Base-by-base conservation (phyloP, 2,888 invertebrate species). In the Hoplodrina ambigua region DNA sequence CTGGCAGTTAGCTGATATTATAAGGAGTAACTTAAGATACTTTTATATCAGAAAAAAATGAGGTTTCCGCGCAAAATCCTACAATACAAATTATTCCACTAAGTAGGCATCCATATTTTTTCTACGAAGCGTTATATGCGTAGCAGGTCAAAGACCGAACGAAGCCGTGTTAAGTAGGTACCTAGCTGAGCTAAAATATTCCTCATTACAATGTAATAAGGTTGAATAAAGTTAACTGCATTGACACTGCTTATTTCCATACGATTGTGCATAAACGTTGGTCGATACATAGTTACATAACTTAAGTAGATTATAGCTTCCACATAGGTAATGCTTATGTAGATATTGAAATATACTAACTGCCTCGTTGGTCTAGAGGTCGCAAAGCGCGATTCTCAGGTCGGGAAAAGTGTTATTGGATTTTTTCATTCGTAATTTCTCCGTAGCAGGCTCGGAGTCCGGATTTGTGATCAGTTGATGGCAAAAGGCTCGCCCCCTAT, bases 201-300 rank as follows among this genome's bases (percentile, higher is more conserved):
- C 10, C 46, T 59, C 69, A 75, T 49, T 4, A 11, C n/a, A 49
- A 44, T 19, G 30, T 0, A 0, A 13, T 66, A 79, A 63, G 44
- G 63, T 71, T 0, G 54, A 7, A 11, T 15, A 49, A 52, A 37
- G 57, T 69, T 70, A 70, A 74, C 64, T 70, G 67, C 55, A 78
- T 75, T 78, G 65, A 66, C 71, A 70, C 61, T 53, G 55, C 66
- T 75, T 58, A 75, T 63, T 79, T 63, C 63, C 67, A 44, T 69
- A 44, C 57, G 61, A 72, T 67, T 71, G 63, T 64, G 58, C 56
- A 72, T 41, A 1, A 41, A 41, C 13, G 13, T 41, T 11, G 11
- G 41, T 41, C 7, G 37, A 8, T 37, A 37, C 37, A 37, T 37
- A 37, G 37, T 15, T 44, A 46, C 46, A 17, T 46, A 46, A 46